These are phyloP conservation scores for Seriola rivoliana DNA, from an alignment of 2,113 vertebrate species.

Conservation along the genomic window DNA sequence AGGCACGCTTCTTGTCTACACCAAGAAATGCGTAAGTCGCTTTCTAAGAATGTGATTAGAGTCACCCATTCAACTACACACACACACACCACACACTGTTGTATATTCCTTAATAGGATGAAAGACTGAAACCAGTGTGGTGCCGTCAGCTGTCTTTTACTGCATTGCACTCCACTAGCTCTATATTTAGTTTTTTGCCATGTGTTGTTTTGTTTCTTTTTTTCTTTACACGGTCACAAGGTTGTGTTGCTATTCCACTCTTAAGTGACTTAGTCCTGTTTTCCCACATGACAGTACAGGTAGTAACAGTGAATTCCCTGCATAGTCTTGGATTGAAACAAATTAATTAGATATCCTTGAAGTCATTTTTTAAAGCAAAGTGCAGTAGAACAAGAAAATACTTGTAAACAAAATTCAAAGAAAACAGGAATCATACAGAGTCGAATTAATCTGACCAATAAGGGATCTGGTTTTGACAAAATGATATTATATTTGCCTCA, in stretches of 20 bases:
- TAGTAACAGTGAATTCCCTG: conserved; percentile 9
- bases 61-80: background rate
- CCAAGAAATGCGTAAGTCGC: background rate
- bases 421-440: background rate
- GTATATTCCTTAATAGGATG: background rate
- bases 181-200: background rate
- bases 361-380: background rate
- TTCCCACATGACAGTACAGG: background rate
- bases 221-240: background rate
- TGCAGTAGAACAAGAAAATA: background rate
- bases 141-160: conserved; percentile 2
- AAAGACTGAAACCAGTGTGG: conserved; percentile 11
- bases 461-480: too few relatives aligned
- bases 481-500: too few relatives aligned
- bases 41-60: conserved; percentile 7
- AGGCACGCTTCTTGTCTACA: background rate
- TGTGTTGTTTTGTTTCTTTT: background rate
- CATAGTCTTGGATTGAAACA: background rate
- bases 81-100: background rate
- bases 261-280: conserved; percentile 20
- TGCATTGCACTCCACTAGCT: background rate
- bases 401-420: background rate
- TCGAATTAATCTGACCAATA: too few relatives aligned
- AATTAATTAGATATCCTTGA: background rate
- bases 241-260: conserved; percentile 7